Conservation (phyloP, 1,140 invertebrate genomes). For the Drosophila littoralis region DNA sequence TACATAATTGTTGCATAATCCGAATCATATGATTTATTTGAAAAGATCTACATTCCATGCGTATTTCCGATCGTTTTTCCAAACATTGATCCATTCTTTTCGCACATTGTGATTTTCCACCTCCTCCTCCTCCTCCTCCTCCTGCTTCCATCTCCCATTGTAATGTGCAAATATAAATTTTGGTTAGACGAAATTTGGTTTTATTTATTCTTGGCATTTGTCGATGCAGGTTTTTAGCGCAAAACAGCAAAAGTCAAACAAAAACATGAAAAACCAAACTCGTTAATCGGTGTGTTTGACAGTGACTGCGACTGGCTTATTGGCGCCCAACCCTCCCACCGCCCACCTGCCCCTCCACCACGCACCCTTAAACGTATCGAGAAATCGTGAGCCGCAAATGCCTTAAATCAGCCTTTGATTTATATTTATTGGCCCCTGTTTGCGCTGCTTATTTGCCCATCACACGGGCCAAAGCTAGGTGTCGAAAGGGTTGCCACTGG, state of each 20-base stretch:
- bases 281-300: slow-evolving; percentile 21
- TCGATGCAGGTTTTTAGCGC: slow-evolving; percentile 56
- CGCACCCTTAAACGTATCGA: background rate
- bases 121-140: no score
- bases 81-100: slow-evolving; percentile 7
- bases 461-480: background rate
- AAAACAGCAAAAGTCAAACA: slow-evolving; percentile 74
- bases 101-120: background rate
- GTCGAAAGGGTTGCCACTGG: background rate
- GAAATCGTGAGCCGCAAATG: slow-evolving; percentile 15
- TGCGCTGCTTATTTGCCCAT: slow-evolving; percentile 4
- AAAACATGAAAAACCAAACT: slow-evolving; percentile 23
- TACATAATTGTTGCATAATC: background rate
- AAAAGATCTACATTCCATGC: background rate
- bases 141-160: background rate
- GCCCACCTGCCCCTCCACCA: no score
- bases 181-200: background rate
- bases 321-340: background rate
- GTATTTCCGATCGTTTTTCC: background rate
- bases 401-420: slow-evolving; percentile 66
- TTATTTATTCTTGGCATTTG: slow-evolving; percentile 16
- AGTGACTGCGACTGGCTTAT: background rate
- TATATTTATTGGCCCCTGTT: slow-evolving; percentile 35
- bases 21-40: background rate
- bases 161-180: slow-evolving; percentile 18